phyloP scores from a whole-genome alignment of 2,113 vertebrate species.

The Lophura nycthemera region DNA sequence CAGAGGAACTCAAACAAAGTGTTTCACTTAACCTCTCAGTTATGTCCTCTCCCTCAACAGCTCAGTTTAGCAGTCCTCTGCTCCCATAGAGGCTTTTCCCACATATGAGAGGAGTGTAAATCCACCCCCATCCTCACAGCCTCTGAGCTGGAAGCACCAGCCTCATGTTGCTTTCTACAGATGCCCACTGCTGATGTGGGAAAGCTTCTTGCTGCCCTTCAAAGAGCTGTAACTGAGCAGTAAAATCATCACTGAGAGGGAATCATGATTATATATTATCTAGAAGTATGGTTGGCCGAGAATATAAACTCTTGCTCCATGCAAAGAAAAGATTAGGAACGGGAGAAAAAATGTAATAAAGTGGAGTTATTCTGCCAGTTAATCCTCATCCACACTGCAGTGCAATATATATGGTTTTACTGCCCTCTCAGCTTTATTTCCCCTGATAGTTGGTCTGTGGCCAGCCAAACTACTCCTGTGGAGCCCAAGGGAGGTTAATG shows the following conservation, averaged over 20 bases:
- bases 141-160: not conserved
- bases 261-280: not conserved
- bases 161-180: not conserved
- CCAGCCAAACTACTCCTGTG: conserved; percentile 22
- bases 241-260: not conserved
- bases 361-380: not conserved
- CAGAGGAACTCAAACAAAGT: conserved; percentile 32
- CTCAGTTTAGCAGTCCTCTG: not conserved
- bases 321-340: conserved; percentile 38
- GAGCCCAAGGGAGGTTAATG: not conserved
- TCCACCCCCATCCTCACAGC: not conserved
- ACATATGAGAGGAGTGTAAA: not conserved
- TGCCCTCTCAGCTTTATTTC: conserved; percentile 12
- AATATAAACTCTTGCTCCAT: not conserved
- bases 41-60: not conserved
- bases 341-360: not conserved
- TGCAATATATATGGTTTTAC: not conserved
- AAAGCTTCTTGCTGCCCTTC: not conserved
- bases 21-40: conserved; percentile 23
- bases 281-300: not conserved
- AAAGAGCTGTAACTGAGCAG: not conserved
- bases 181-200: not conserved
- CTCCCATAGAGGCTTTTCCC: not conserved
- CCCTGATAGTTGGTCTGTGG: not conserved
- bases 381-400: not conserved